Percentiles rank a stretch among this genome's conserved stretches.
These are phyloP conservation scores for Leistus spinibarbis DNA, from an alignment of 2,888 invertebrate species.

Conservation along the genomic window DNA sequence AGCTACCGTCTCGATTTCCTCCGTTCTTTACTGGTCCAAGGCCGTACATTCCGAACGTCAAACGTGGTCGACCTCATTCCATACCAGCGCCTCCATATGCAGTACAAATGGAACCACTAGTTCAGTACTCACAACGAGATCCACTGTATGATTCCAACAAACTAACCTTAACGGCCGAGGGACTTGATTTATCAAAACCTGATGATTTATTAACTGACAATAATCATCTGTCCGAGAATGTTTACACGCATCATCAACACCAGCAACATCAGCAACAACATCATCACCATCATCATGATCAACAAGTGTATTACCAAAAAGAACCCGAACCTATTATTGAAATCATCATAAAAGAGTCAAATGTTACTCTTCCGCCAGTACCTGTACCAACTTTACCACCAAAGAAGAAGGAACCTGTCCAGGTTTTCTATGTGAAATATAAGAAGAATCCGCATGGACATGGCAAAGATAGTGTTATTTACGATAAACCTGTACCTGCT, in stretches of 20 bases:
- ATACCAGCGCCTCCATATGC: slow-evolving; percentile 72
- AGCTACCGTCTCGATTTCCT: slow-evolving; percentile 43
- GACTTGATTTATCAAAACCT: slow-evolving; percentile 61
- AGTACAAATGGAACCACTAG: slow-evolving; percentile 80
- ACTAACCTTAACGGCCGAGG: slow-evolving; percentile 52
- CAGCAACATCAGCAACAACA: slow-evolving; percentile 49
- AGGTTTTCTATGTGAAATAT: slow-evolving; percentile 90
- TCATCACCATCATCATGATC: slow-evolving; percentile 50
- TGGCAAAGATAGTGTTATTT: slow-evolving; percentile 73
- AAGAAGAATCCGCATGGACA: slow-evolving; percentile 79
- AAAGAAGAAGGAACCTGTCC: slow-evolving; percentile 81
- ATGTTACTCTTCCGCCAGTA: slow-evolving; percentile 75
- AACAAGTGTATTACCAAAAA: slow-evolving; percentile 61
- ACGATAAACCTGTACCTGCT: slow-evolving; percentile 82
- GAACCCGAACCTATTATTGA: slow-evolving; percentile 90
- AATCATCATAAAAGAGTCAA: slow-evolving; percentile 90
- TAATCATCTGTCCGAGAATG: slow-evolving; percentile 57
- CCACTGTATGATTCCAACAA: slow-evolving; percentile 71
- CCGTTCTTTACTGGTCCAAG: slow-evolving; percentile 43
- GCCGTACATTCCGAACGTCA: slow-evolving; percentile 49
- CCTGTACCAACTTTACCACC: slow-evolving; percentile 61
- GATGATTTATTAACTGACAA: slow-evolving; percentile 56
- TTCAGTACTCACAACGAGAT: slow-evolving; percentile 80
- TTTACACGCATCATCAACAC: slow-evolving; percentile 56
- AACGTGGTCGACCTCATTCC: slow-evolving; percentile 54